Conservation (phyloP, 2,113 vertebrate genomes). For the Hippocampus barbouri region DNA sequence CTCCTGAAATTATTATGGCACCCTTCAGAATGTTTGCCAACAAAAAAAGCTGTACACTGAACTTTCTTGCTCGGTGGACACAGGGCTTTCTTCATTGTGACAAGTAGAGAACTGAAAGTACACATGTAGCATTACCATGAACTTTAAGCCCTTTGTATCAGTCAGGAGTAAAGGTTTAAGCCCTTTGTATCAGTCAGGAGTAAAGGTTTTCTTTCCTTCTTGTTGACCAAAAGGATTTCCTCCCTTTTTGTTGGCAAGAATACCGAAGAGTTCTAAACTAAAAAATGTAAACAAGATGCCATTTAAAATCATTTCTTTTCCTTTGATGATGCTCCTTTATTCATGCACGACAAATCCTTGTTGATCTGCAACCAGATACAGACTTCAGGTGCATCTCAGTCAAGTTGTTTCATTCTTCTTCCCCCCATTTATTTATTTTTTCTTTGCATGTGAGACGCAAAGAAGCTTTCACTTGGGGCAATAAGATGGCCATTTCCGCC, state of each 20-base stretch:
- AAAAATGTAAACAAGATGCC: too few relatives aligned
- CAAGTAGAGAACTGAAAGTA: background rate
- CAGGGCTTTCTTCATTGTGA: background rate
- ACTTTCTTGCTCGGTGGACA: too few relatives aligned
- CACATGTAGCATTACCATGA: background rate
- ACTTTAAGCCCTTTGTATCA: background rate
- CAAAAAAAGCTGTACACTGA: too few relatives aligned
- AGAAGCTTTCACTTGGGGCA: slow-evolving; percentile 8
- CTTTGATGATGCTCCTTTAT: background rate
- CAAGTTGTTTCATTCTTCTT: background rate
- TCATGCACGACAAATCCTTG: background rate
- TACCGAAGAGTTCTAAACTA: too few relatives aligned
- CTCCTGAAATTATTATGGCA: background rate
- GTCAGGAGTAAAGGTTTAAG: background rate
- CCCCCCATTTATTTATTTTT: background rate
- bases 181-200: background rate
- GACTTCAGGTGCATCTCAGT: background rate
- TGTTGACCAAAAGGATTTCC: background rate
- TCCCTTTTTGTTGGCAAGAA: too few relatives aligned
- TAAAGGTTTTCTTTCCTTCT: background rate
- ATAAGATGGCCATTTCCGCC: slow-evolving; percentile 28
- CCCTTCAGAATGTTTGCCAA: background rate
- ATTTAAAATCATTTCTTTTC: too few relatives aligned
- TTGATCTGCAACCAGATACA: background rate
- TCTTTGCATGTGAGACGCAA: background rate